Evolutionary conservation across 2,113 vertebrate genomes (phyloP), one percentile per base, ranked within the genome.

Genomic region (Carettochelys insculpta): DNA sequence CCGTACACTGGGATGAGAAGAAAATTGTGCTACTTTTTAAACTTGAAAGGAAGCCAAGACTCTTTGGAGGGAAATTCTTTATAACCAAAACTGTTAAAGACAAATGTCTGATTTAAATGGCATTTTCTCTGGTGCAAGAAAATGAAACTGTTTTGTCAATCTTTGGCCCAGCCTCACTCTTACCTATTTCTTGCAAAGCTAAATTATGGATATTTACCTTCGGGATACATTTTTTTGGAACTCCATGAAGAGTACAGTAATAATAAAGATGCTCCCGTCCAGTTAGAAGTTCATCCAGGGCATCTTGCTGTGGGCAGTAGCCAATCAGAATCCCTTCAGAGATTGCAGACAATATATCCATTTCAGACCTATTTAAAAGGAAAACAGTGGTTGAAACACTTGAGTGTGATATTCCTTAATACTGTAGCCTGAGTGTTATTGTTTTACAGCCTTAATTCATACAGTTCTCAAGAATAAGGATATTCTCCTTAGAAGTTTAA

Each of bases 271-370:
- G 98, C 9, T 98, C 98, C 97, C 97, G 94, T 5, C 97, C 97
- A 0, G 95, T 98, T 88, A 98, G 83, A 76, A 97, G 92, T 25
- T 96, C 96, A 47, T 98, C 97, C 86, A 98, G 58, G 31, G 97
- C 97, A 56, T 98, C 98, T 87, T 96, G 95, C 90, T 98, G 98
- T 0, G 97, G 98, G 82, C 98, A 98, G 73, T 97, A 98, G 83
- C 98, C 97, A 0, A 97, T 7, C 5, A 95, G 92, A 53, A 98
- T 13, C 3, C 97, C 97, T 20, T 93, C 96, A 5, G 80, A 52
- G 4, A 85, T 82, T 5, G 97, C 96, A 56, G 90, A 92, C 3
- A 95, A 77, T 85, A 98, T 96, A 75, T 96, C 89, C 85, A 92
- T 90, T 9, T 93, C 87, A 14, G 94, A 96, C 11, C 97, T 98